Evolutionary conservation across 2,888 invertebrate species (phyloP).

Genomic region (Polymixis flavicincta): DNA sequence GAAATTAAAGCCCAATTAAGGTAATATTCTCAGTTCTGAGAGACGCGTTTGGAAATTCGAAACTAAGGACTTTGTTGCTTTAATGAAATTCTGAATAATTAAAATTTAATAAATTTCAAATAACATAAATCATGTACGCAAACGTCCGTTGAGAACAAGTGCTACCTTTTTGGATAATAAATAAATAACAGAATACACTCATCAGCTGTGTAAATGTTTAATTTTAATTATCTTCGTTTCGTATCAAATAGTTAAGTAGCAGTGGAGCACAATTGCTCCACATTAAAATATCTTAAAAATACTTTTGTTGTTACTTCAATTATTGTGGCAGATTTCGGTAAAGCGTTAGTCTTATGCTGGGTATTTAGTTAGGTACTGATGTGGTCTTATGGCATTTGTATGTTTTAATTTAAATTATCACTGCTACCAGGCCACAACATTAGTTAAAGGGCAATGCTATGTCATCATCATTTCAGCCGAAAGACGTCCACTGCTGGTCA

Average conservation of each 20-base stretch:
- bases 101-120: background rate
- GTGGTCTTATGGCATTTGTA: too few species aligned
- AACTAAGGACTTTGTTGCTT: background rate
- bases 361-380: too few species aligned
- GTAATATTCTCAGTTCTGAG: too few species aligned
- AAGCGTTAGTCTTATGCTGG: too few species aligned
- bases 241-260: background rate
- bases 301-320: background rate
- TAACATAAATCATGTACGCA: background rate
- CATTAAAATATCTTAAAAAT: background rate
- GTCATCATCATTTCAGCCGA: too few species aligned
- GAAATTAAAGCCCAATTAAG: background rate
- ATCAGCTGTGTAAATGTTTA: slow-evolving; percentile 30
- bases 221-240: slow-evolving; percentile 27
- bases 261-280: background rate
- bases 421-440: too few species aligned
- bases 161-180: slow-evolving; percentile 5
- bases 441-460: too few species aligned
- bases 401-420: too few species aligned
- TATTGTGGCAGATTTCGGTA: too few species aligned
- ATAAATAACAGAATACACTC: slow-evolving; percentile 7
- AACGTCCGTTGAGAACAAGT: background rate
- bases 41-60: background rate
- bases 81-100: background rate
- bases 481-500: too few species aligned